These are phyloP conservation scores for Zaprionus tsacasi DNA, from an alignment of 1,140 invertebrate species.

Conservation along the genomic window DNA sequence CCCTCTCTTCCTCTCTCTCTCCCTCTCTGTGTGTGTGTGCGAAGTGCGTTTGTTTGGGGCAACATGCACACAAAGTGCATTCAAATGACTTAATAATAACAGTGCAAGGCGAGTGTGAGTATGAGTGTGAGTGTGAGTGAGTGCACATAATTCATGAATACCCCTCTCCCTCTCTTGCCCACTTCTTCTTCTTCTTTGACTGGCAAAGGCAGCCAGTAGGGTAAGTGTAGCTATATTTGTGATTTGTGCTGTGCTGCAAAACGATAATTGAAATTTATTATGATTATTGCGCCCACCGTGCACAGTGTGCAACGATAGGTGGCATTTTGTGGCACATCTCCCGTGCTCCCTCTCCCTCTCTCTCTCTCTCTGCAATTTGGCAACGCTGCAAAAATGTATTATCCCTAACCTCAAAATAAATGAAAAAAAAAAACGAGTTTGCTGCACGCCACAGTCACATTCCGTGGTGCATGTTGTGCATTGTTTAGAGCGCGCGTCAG, in stretches of 20 bases:
- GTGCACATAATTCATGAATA: conserved; percentile 58
- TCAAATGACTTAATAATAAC: conserved; percentile 83
- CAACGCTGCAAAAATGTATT: conserved; percentile 52
- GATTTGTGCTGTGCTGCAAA: conserved; percentile 50
- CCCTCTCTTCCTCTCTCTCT: conserved; percentile 1
- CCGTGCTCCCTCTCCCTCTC: conserved; percentile 1
- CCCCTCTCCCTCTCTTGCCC: neutral
- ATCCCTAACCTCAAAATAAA: conserved; percentile 50
- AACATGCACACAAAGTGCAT: conserved; percentile 67
- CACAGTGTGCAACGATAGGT: conserved; percentile 46
- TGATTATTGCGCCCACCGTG: conserved; percentile 74
- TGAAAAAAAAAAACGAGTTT: conserved; percentile 52
- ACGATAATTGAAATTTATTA: conserved; percentile 84
- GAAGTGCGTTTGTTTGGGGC: conserved; percentile 43
- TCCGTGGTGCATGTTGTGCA: conserved; percentile 73
- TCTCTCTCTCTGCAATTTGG: conserved; percentile 55
- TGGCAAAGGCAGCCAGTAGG: neutral
- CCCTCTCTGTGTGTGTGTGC: conserved; percentile 17
- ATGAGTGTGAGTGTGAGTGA: conserved; percentile 21
- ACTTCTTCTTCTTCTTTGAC: neutral
- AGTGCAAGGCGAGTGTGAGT: conserved; percentile 27
- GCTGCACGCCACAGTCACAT: conserved; percentile 66
- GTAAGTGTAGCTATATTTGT: conserved; percentile 22
- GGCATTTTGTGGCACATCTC: conserved; percentile 20
- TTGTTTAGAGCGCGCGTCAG: conserved; percentile 76